Evolutionary conservation across 2,113 vertebrate species (phyloP), one percentile per base, ranked within the genome.

Genomic region (Agelaius tricolor): DNA sequence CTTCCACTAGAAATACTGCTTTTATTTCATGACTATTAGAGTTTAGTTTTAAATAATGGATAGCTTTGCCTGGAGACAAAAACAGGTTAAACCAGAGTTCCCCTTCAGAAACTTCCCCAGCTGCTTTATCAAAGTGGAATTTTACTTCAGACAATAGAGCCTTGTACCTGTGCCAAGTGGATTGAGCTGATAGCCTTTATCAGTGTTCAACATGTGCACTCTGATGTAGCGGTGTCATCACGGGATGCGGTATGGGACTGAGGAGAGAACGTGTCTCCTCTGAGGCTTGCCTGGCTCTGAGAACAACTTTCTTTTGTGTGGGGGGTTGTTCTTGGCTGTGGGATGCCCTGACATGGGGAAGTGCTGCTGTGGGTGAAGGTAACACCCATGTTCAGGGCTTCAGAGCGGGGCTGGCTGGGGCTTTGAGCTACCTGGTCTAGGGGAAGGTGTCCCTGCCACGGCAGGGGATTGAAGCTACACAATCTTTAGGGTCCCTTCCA

Each of bases 161-260:
- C 51, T 85, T 80, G 72, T 94, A 79, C n/a, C 57, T 28, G 22
- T 4, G 5, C 77, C 84, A 78, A 1, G n/a, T 87, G 93, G 67
- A 79, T 90, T 93, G 75, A 90, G 51, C 62, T 82, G 87, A 93
- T 94, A 79, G 22, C 28, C 61, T 95, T 89, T 91, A 95, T 95
- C 93, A 87, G 80, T 2, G 15, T 74, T 65, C 35, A 81, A 8
- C 93, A 86, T 30, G 39, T 43, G 87, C 26, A 4, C 55, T 86
- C 65, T 12, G 39, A 43, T 26, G 51, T 41, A 4, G 16, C 4
- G 0, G 14, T 55, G 81, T 43, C 7, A 1, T 66, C 39, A 23
- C 20, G 49, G 59, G 62, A 37, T 17, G 1, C 6, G 46, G 21
- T 33, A 28, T 35, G 9, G 6, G 72, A 21, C 75, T 31, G 47